Base-by-base conservation (phyloP, 2,113 vertebrate genomes). In the Notothenia rossii region DNA sequence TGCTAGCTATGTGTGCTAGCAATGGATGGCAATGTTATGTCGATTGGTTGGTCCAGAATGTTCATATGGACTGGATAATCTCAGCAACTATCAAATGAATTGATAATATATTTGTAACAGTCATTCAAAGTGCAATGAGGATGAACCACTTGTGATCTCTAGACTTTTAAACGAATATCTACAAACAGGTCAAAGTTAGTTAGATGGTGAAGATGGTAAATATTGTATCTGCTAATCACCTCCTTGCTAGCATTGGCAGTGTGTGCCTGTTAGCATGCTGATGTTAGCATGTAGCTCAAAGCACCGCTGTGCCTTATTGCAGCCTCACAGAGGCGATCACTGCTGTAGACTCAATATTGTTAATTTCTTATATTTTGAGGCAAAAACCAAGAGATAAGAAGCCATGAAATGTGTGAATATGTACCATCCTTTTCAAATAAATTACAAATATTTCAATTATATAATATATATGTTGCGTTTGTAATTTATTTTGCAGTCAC, bases 121-220 rank as follows among this genome's bases (percentile, higher is more conserved):
- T 45, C 18, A 20, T 33, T n/a, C 40, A 55, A 14, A 5, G 29
- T 43, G 46, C 13, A 10, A 6, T 20, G 8, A 55, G 18, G n/a
- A 22, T 18, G 20, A 46, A 18, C 7, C 14, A 33, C 2, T 17
- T 17, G 11, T 15, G 17, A 11, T n/a, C 2, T 9, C 3, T 2
- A 4, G 36, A 33, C 51, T 40, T 59, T 40, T 59, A 17, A 25
- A 15, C 17, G 1, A 29, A 33, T 50, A 5, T 2, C 43, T 62
- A 67, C 25, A 45, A 70, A n/a, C 18, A 61, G 18, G 45, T 61
- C 5, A 36, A 59, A 59, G 29, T 59, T 15, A 59, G 56, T 59
- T 59, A 29, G 36, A 40, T 40, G 36, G 7, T 40, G 36, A 40
- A 40, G 36, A 40, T 40, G 36, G 36, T 40, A 7, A 40, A 40